Evolutionary conservation across 2,888 invertebrate species (phyloP).

Genomic region (Stictocephala bisonia): DNA sequence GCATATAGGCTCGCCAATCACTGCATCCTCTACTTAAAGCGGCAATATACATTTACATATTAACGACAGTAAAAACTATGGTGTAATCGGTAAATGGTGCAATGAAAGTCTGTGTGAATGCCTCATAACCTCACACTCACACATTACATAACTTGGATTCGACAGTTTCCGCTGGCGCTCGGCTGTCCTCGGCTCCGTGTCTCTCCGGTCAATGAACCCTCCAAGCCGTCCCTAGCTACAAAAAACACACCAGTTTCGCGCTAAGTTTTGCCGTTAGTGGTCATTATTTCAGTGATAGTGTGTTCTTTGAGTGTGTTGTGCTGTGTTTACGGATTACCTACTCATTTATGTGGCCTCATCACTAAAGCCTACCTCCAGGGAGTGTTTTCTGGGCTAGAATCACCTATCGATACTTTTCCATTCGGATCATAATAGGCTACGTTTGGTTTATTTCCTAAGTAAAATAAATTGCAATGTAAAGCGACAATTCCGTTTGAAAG

Average conservation of each 20-base stretch:
- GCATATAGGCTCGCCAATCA: constrained; percentile 7
- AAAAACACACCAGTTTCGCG: constrained; percentile 48
- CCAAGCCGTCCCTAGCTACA: constrained; percentile 43
- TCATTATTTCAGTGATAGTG: constrained; percentile 31
- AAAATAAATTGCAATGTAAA: too few relatives aligned
- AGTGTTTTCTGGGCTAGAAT: too few relatives aligned
- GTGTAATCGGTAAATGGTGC: constrained; percentile 14
- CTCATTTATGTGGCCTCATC: too few relatives aligned
- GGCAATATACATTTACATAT: background rate
- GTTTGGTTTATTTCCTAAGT: too few relatives aligned
- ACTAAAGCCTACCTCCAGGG: too few relatives aligned
- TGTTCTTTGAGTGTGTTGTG: constrained; percentile 7
- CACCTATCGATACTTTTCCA: too few relatives aligned
- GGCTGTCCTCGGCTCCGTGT: constrained; percentile 21
- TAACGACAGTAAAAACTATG: background rate
- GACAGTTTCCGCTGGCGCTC: constrained; percentile 37
- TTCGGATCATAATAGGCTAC: too few relatives aligned
- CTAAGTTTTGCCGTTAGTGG: constrained; percentile 47
- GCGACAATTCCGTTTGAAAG: too few relatives aligned
- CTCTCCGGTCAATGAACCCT: constrained; percentile 45
- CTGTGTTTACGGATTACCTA: background rate
- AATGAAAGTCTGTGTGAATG: constrained; percentile 25
- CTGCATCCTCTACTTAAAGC: background rate
- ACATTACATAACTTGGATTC: constrained; percentile 40
- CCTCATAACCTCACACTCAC: constrained; percentile 42